Conservation (phyloP, 2,113 vertebrate genomes). For the Mustela lutreola region DNA sequence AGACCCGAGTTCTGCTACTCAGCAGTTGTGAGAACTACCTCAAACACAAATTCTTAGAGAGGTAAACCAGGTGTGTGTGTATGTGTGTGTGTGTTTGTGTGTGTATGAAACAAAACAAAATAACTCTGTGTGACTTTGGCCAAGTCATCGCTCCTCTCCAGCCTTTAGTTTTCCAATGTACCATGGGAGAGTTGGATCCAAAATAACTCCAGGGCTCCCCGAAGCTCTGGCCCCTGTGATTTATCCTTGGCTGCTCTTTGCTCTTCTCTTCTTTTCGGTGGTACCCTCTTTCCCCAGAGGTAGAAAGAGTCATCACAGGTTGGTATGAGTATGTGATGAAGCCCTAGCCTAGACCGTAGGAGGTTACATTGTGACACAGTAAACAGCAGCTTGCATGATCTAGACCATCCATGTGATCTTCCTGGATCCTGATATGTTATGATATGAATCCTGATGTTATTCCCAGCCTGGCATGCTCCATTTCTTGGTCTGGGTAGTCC, state of each 20-base stretch:
- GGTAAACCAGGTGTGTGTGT: not conserved
- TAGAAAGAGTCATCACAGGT: not conserved
- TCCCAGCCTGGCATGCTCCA: not conserved
- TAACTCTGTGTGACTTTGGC: not conserved
- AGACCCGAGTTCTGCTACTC: not conserved
- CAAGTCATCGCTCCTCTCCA: not conserved
- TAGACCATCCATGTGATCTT: not conserved
- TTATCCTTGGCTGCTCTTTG: not conserved
- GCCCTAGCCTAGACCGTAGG: not conserved
- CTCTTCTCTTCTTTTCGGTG: not conserved
- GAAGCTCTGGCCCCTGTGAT: not conserved
- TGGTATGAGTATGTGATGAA: not conserved
- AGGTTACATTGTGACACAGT: not conserved
- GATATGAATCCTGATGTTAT: not conserved
- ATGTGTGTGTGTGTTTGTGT: not conserved
- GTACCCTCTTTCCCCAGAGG: constrained; percentile 5
- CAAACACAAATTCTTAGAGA: constrained; percentile 30
- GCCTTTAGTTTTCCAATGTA: constrained; percentile 4
- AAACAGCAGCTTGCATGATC: not conserved
- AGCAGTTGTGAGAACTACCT: not conserved
- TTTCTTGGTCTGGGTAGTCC: not conserved
- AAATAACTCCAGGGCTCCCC: not conserved
- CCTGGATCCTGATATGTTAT: not conserved
- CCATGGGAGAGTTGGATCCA: not conserved
- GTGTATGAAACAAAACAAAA: not conserved